These are phyloP conservation scores for Gavia stellata DNA, from an alignment of 2,113 vertebrate species.

Conservation along the genomic window DNA sequence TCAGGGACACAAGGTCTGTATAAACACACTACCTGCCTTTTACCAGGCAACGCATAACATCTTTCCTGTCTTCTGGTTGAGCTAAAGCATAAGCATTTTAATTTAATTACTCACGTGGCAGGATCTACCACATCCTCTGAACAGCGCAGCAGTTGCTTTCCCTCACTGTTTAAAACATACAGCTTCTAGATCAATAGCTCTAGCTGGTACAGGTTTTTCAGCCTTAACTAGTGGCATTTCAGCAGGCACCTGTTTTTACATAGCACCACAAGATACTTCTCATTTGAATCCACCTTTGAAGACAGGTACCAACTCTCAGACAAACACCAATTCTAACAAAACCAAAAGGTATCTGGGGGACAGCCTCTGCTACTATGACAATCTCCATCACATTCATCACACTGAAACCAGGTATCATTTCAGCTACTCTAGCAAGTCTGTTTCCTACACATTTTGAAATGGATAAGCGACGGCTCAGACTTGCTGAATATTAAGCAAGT, in stretches of 20 bases:
- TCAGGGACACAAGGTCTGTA: background rate
- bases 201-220: background rate
- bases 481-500: background rate
- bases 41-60: background rate
- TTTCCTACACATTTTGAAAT: accelerated
- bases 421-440: background rate
- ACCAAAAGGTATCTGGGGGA: background rate
- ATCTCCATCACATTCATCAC: background rate
- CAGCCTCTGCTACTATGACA: background rate
- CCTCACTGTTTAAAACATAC: background rate
- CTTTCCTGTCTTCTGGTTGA: background rate
- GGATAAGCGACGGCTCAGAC: background rate
- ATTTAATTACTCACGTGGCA: background rate
- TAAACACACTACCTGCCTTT: background rate
- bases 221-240: background rate
- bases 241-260: background rate
- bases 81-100: background rate
- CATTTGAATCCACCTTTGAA: background rate
- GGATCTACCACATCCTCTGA: background rate
- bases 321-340: background rate
- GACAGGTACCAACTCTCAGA: background rate
- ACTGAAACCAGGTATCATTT: background rate
- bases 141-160: background rate
- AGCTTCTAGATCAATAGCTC: background rate
- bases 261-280: background rate